These are phyloP conservation scores for Thereuonema tuberculata DNA, from an alignment of 1,140 invertebrate species.

Conservation along the genomic window DNA sequence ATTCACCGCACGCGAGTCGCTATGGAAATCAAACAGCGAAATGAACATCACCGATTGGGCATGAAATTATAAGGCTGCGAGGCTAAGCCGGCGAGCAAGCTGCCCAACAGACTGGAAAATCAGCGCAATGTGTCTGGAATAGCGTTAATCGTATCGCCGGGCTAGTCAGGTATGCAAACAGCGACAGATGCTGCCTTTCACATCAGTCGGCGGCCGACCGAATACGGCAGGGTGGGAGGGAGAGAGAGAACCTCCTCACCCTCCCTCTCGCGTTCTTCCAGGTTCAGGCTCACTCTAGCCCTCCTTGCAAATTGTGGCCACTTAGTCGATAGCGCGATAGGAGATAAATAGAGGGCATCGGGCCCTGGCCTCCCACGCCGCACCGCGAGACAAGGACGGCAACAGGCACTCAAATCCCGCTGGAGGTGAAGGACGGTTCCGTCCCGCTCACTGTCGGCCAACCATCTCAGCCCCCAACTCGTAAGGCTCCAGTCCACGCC, in stretches of 20 bases:
- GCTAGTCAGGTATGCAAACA: constrained; percentile 14
- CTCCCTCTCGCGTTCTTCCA: no score
- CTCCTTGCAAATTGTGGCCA: constrained; percentile 7
- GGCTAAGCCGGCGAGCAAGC: background rate
- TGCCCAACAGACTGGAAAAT: constrained; percentile 14
- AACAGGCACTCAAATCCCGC: no score
- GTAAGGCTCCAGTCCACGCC: no score
- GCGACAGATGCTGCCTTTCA: constrained; percentile 12
- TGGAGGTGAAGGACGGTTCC: no score
- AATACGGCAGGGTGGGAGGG: no score
- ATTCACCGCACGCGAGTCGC: background rate
- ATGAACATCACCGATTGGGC: constrained; percentile 14
- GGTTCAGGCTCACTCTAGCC: no score
- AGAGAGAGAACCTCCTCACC: background rate
- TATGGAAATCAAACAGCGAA: constrained; percentile 15
- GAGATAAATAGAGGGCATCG: background rate
- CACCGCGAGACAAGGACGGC: no score
- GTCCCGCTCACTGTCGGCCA: no score
- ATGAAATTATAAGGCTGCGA: constrained; percentile 9
- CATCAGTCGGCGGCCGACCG: constrained; percentile 4
- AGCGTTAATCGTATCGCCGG: constrained; percentile 12
- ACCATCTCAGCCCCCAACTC: no score
- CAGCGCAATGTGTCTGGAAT: constrained; percentile 15
- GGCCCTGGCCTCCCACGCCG: background rate
- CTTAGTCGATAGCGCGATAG: constrained; percentile 7